Percentiles rank a stretch among this genome's conserved stretches.
phyloP scores from a whole-genome alignment of 2,797 vertebrate species.

The Gallinago nigripennis region DNA sequence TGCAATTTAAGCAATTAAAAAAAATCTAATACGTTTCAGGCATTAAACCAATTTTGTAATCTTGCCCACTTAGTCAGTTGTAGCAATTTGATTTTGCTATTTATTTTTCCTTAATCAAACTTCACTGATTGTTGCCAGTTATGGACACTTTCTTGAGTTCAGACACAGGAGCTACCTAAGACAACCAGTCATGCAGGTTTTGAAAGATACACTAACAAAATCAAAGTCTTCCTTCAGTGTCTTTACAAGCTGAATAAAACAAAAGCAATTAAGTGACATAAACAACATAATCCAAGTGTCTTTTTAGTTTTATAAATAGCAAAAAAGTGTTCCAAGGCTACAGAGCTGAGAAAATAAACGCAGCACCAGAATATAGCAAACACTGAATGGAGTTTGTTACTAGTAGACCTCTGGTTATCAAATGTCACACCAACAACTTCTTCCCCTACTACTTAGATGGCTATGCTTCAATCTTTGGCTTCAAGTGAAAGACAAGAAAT shows the following conservation, averaged over 20 bases:
- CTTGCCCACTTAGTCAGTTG: too few species aligned
- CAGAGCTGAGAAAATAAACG: background rate
- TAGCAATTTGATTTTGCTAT: too few species aligned
- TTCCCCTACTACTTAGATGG: background rate
- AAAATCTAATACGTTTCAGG: background rate
- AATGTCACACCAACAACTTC: background rate
- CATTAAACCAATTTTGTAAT: too few species aligned
- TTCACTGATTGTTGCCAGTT: too few species aligned
- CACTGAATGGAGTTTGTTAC: background rate
- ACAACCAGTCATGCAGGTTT: background rate
- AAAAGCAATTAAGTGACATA: background rate
- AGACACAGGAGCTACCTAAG: background rate
- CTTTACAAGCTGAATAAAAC: background rate
- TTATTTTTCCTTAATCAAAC: too few species aligned
- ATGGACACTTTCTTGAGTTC: background rate
- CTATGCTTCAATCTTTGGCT: background rate
- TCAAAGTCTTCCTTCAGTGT: background rate
- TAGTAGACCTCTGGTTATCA: background rate
- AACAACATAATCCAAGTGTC: background rate
- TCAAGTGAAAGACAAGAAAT: background rate
- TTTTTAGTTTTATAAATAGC: background rate
- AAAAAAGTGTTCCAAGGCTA: background rate
- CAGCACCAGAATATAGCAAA: background rate
- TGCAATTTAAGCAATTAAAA: background rate
- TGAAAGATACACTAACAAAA: background rate